phyloP scores from a whole-genome alignment of 2,797 vertebrate species.

The Mionectes olivaceus region DNA sequence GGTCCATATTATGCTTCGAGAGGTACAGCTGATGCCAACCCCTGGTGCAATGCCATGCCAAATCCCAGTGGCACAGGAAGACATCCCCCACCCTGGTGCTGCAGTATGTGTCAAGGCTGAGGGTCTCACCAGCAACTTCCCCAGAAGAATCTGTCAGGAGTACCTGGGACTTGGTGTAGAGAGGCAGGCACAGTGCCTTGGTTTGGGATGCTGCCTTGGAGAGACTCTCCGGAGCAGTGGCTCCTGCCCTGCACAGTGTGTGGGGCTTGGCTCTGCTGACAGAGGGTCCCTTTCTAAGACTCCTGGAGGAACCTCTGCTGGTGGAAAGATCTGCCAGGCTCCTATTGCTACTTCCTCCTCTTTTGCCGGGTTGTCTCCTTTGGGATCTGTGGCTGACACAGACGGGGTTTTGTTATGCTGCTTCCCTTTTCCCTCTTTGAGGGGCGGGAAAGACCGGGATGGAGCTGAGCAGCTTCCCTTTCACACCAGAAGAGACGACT shows the following conservation, averaged over 20 bases:
- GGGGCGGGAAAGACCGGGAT: background rate
- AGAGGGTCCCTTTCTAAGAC: background rate
- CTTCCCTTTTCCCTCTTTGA: background rate
- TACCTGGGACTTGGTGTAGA: background rate
- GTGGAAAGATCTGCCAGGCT: background rate
- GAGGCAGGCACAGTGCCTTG: background rate
- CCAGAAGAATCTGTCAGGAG: background rate
- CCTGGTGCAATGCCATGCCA: rapidly evolving
- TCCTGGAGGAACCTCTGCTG: background rate
- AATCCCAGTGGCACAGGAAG: background rate
- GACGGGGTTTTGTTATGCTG: background rate
- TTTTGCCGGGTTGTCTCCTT: background rate
- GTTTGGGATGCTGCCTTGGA: background rate
- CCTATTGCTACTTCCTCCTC: background rate
- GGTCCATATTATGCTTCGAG: background rate
- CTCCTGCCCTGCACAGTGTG: background rate
- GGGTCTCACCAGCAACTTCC: background rate
- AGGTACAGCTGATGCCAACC: background rate
- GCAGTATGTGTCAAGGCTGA: background rate
- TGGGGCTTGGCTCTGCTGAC: background rate
- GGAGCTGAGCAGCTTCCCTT: rapidly evolving
- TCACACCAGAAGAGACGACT: background rate
- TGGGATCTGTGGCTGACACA: background rate
- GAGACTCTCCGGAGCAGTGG: background rate
- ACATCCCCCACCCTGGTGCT: background rate